Conservation (phyloP, 2,888 invertebrate genomes). For the Protophormia terraenovae region DNA sequence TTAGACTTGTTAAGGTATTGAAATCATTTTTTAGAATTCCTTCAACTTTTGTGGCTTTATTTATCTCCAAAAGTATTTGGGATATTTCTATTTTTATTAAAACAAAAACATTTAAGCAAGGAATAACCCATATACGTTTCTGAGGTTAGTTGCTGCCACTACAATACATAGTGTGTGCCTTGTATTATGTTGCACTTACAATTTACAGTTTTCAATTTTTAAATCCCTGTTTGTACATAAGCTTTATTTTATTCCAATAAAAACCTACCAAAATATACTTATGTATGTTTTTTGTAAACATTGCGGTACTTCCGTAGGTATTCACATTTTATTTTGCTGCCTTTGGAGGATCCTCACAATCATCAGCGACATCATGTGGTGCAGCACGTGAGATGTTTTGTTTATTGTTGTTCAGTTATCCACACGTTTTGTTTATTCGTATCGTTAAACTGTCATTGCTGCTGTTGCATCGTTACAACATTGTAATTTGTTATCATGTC, state of each 20-base stretch:
- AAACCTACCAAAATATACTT: neutral
- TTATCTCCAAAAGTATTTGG: too few relatives aligned
- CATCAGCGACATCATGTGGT: constrained; percentile 50
- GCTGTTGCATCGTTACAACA: constrained; percentile 61
- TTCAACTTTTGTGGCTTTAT: too few relatives aligned
- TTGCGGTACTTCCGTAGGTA: constrained; percentile 57
- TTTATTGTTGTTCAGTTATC: constrained; percentile 63
- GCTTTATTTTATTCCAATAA: neutral
- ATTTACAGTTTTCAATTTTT: constrained; percentile 45
- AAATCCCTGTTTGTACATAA: neutral
- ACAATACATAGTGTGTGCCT: neutral
- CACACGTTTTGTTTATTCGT: constrained; percentile 67
- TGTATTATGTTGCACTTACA: constrained; percentile 57
- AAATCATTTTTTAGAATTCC: too few relatives aligned
- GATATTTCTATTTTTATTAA: too few relatives aligned
- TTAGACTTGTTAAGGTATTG: too few relatives aligned
- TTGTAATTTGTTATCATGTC: constrained; percentile 65
- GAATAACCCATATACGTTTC: neutral
- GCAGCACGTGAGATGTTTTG: constrained; percentile 66
- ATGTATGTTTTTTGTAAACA: constrained; percentile 48
- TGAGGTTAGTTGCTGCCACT: constrained; percentile 24
- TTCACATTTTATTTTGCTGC: constrained; percentile 15
- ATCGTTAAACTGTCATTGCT: constrained; percentile 67
- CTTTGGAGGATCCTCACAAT: constrained; percentile 26
- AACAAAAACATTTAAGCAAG: neutral